Percentiles rank a stretch among this genome's conserved stretches.
phyloP scores from a whole-genome alignment of 1,140 invertebrate genomes.

The Trypoxylus dichotomus region DNA sequence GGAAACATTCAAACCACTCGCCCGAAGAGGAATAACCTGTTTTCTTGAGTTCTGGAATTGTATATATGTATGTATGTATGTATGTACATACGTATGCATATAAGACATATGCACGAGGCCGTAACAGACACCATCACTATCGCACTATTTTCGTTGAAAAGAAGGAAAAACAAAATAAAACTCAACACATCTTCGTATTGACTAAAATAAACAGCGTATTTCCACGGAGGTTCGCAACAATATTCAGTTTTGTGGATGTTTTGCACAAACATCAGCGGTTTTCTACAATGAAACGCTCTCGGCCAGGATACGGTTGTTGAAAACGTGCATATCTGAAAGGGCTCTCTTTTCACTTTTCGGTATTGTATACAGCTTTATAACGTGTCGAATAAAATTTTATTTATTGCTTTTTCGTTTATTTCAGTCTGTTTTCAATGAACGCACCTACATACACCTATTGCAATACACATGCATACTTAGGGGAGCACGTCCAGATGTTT shows the following conservation, averaged over 20 bases:
- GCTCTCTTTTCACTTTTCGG: background rate
- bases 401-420: background rate
- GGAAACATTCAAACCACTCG: conserved; percentile 1
- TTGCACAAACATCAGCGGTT: conserved; percentile 4
- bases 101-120: background rate
- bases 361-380: background rate
- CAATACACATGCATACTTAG: too few relatives aligned
- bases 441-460: background rate
- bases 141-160: background rate
- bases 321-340: background rate
- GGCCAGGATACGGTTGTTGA: background rate
- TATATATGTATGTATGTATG: background rate
- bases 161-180: background rate
- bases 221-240: background rate
- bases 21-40: background rate
- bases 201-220: background rate
- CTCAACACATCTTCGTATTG: background rate
- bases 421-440: background rate
- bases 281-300: background rate
- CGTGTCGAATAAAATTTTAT: background rate
- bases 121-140: background rate
- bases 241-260: background rate
- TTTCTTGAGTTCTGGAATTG: background rate
- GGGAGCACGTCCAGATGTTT: too few relatives aligned
- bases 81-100: background rate